These are phyloP conservation scores for Galleria mellonella DNA, from an alignment of 1,140 invertebrate genomes.

Conservation along the genomic window DNA sequence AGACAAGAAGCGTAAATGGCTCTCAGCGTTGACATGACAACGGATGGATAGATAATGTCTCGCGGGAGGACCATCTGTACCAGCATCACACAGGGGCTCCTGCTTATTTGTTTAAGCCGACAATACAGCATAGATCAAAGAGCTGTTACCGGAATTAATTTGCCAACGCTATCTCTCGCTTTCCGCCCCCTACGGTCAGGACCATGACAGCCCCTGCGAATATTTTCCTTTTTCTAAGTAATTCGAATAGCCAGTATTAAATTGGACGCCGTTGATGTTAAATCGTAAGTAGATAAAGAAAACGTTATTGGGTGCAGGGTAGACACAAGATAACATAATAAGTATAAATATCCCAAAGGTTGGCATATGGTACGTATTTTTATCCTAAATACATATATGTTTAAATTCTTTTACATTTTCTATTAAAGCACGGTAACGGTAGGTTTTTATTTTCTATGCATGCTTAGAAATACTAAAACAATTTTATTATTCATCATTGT, in stretches of 20 bases:
- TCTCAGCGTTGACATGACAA: slow-evolving; percentile 10
- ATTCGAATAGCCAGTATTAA: slow-evolving; percentile 11
- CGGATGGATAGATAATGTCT: too few species aligned
- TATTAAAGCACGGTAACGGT: too few species aligned
- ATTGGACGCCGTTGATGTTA: slow-evolving; percentile 20
- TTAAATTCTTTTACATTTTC: too few species aligned
- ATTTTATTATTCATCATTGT: too few species aligned
- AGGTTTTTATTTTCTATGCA: too few species aligned
- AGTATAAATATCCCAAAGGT: too few species aligned
- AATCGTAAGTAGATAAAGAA: slow-evolving; percentile 6
- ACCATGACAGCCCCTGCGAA: slow-evolving; percentile 19
- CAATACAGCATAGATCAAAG: slow-evolving; percentile 37
- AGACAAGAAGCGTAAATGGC: slow-evolving; percentile 20
- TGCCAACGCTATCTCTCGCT: slow-evolving; percentile 37
- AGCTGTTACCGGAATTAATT: slow-evolving; percentile 45
- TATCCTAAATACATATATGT: too few species aligned
- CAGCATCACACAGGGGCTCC: slow-evolving; percentile 2
- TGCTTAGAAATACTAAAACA: too few species aligned
- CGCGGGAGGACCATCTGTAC: background rate
- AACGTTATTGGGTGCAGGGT: background rate
- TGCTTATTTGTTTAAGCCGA: slow-evolving; percentile 32
- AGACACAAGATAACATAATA: too few species aligned
- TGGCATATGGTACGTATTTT: too few species aligned
- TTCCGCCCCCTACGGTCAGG: slow-evolving; percentile 15
- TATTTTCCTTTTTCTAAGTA: slow-evolving; percentile 26